phyloP scores from a whole-genome alignment of 2,888 invertebrate genomes.

The Synanthedon formicaeformis region DNA sequence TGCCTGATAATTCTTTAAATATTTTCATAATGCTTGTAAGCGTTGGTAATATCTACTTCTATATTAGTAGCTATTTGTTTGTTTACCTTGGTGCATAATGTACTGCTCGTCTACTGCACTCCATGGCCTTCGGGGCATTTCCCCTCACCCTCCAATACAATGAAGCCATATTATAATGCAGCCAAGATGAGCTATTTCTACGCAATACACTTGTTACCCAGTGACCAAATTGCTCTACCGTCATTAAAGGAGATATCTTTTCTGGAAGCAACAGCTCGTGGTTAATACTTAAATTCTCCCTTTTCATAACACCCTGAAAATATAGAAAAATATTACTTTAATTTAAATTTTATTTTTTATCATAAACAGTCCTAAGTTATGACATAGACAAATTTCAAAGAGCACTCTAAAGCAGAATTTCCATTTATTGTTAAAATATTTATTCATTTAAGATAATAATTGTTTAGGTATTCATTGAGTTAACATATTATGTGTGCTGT shows the following conservation, averaged over 20 bases:
- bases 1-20: no score
- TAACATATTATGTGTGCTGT: no score
- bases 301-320: slow-evolving; percentile 42
- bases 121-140: slow-evolving; percentile 80
- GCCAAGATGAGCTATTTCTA: slow-evolving; percentile 80
- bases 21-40: no score
- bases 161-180: slow-evolving; percentile 82
- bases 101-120: slow-evolving; percentile 81
- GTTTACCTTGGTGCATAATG: slow-evolving; percentile 78
- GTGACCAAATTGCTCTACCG: slow-evolving; percentile 66
- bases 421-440: no score
- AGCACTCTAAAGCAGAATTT: no score
- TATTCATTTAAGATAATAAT: no score
- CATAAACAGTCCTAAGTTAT: no score
- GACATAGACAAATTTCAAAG: no score
- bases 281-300: slow-evolving; percentile 38
- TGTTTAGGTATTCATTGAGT: no score
- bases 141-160: slow-evolving; percentile 84
- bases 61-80: no score
- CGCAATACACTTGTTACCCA: slow-evolving; percentile 73
- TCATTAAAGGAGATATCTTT: slow-evolving; percentile 34
- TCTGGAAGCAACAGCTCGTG: slow-evolving; percentile 34
- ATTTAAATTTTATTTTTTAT: neutral
- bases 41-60: no score
- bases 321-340: neutral